These are phyloP conservation scores for Mobula hypostoma DNA, from an alignment of 2,113 vertebrate genomes.

Conservation along the genomic window DNA sequence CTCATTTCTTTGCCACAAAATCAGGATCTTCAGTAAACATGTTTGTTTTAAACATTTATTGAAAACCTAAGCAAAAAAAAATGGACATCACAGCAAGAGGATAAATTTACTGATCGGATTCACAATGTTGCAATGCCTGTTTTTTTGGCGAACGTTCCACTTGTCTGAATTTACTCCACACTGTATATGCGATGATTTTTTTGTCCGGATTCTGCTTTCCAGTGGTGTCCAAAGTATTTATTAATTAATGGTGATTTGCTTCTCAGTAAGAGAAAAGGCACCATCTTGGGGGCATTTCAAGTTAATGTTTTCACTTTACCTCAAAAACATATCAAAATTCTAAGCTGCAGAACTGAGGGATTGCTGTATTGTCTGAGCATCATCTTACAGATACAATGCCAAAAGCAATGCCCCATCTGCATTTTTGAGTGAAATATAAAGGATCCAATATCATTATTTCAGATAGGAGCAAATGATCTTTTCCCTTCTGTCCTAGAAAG, in stretches of 20 bases:
- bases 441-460: too few relatives aligned
- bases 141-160: not conserved
- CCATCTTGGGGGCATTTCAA: not conserved
- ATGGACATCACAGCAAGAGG: not conserved
- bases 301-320: not conserved
- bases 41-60: not conserved
- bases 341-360: too few relatives aligned
- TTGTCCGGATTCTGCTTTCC: not conserved
- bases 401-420: too few relatives aligned
- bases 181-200: not conserved
- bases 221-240: not conserved
- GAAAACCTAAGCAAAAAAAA: not conserved
- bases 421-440: too few relatives aligned
- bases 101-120: not conserved
- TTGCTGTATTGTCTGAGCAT: too few relatives aligned
- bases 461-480: too few relatives aligned
- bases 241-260: not conserved
- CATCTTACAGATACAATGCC: too few relatives aligned
- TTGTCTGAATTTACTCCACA: not conserved
- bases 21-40: not conserved
- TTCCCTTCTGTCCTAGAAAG: too few relatives aligned
- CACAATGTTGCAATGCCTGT: not conserved
- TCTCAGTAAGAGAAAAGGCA: not conserved
- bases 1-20: not conserved
- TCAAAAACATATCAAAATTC: not conserved